Conservation (phyloP, 2,888 invertebrate genomes). For the Leucophenga montana region DNA sequence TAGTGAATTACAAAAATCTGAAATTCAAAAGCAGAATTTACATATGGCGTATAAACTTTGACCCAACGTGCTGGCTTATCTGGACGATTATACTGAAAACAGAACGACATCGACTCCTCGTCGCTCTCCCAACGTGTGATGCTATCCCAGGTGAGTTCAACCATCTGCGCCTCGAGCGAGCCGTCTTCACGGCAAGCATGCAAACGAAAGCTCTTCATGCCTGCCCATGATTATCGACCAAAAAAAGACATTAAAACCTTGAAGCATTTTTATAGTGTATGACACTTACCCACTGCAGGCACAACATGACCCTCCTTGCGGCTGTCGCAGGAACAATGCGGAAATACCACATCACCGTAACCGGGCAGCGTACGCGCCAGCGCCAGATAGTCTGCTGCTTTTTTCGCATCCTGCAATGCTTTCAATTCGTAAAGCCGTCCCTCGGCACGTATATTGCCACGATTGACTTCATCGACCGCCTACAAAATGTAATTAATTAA, state of each 20-base stretch:
- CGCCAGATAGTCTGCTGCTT: constrained; percentile 89
- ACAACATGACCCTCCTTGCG: constrained; percentile 90
- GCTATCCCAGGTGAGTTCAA: constrained; percentile 87
- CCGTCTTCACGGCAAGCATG: constrained; percentile 90
- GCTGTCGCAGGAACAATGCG: constrained; percentile 94
- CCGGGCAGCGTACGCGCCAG: constrained; percentile 90
- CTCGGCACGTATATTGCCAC: constrained; percentile 91
- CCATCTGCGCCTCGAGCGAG: constrained; percentile 83
- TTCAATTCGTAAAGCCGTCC: constrained; percentile 96
- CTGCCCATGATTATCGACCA: constrained; percentile 62
- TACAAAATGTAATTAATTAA: constrained; percentile 51
- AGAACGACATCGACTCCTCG: constrained; percentile 93
- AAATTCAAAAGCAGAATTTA: constrained; percentile 74
- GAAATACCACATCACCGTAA: constrained; percentile 95
- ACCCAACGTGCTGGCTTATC: constrained; percentile 88
- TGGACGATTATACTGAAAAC: constrained; percentile 87
- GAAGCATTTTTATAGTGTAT: not conserved
- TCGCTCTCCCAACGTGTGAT: constrained; percentile 91
- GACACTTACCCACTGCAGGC: constrained; percentile 79
- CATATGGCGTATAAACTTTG: constrained; percentile 91
- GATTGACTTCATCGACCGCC: constrained; percentile 96
- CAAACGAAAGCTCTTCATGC: constrained; percentile 80
- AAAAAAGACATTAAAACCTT: not conserved
- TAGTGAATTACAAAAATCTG: not conserved
- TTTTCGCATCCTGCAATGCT: constrained; percentile 91